Evolutionary conservation across 2,113 vertebrate species (phyloP).

Genomic region (Orycteropus afer): DNA sequence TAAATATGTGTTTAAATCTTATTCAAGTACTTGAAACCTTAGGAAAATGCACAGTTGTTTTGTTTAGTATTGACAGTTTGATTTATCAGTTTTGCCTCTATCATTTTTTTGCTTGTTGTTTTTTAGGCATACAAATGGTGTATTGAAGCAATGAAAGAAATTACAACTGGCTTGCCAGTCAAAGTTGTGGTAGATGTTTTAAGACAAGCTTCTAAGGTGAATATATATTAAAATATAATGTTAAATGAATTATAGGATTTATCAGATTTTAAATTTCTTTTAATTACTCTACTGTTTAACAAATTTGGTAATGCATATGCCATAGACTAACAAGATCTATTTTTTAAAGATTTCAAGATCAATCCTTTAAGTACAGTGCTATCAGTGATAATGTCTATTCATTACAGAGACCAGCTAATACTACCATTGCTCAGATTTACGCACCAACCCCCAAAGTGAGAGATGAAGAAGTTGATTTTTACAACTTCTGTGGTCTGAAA

Average conservation of each 20-base stretch:
- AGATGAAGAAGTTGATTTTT: no score
- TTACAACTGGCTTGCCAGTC: slow-evolving; percentile 94
- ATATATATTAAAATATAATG: not conserved
- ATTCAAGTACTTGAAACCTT: slow-evolving; percentile 36
- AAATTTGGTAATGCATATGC: not conserved
- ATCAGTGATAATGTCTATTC: no score
- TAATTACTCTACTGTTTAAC: not conserved
- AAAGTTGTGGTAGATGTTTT: slow-evolving; percentile 99
- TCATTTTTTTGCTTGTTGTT: slow-evolving; percentile 59
- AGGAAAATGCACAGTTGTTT: not conserved
- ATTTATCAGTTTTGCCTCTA: slow-evolving; percentile 39
- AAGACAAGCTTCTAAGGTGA: slow-evolving; percentile 98
- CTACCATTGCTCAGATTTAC: no score
- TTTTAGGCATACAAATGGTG: slow-evolving; percentile 98
- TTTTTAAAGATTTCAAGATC: no score
- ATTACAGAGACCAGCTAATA: no score
- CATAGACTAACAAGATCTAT: accelerated
- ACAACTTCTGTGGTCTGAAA: no score
- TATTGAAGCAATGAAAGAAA: slow-evolving; percentile 99
- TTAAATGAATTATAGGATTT: not conserved
- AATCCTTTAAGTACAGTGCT: no score
- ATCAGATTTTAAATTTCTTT: not conserved
- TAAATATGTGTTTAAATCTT: slow-evolving; percentile 31
- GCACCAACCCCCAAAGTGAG: no score
- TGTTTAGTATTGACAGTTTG: not conserved